A percentile compares a stretch with the other conserved stretches of the same genome.
Evolutionary conservation across 2,113 vertebrate genomes (phyloP).

Genomic region (Pontoporia blainvillei): DNA sequence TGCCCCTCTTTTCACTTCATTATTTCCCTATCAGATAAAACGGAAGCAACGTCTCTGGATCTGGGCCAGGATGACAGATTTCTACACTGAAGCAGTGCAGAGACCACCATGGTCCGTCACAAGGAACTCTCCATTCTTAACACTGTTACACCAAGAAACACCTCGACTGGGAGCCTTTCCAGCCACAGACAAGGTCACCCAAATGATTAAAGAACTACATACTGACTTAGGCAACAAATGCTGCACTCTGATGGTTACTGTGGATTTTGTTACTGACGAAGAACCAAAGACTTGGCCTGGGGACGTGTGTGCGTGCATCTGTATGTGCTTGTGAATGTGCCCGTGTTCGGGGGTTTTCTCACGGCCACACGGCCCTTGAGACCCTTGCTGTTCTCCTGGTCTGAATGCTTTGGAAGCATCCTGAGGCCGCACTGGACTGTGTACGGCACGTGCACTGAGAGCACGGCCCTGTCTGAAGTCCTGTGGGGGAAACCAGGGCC

Average conservation of each 20-base stretch:
- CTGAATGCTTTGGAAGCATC: not conserved
- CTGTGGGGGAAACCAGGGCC: not conserved
- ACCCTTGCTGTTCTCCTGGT: not conserved
- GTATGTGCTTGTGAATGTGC: fast-evolving
- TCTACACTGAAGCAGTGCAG: not conserved
- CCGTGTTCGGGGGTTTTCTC: not conserved
- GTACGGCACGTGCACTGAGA: not conserved
- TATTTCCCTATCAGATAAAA: not conserved
- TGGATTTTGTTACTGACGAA: not conserved
- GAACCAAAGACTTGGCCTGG: not conserved
- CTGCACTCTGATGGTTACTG: not conserved
- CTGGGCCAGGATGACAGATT: not conserved
- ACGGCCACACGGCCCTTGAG: not conserved
- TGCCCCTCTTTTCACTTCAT: not conserved
- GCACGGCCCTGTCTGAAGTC: not conserved
- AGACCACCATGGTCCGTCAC: not conserved
- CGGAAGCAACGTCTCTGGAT: not conserved
- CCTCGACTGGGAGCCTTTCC: not conserved
- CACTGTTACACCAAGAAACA: not conserved
- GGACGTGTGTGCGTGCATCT: fast-evolving
- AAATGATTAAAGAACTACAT: not conserved
- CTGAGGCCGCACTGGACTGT: not conserved
- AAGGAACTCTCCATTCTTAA: not conserved
- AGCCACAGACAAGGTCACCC: not conserved
- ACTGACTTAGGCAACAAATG: not conserved